Percentiles rank a stretch among this genome's conserved stretches.
Conservation (phyloP, 1,140 invertebrate species). For the Plectus sambesii region DNA sequence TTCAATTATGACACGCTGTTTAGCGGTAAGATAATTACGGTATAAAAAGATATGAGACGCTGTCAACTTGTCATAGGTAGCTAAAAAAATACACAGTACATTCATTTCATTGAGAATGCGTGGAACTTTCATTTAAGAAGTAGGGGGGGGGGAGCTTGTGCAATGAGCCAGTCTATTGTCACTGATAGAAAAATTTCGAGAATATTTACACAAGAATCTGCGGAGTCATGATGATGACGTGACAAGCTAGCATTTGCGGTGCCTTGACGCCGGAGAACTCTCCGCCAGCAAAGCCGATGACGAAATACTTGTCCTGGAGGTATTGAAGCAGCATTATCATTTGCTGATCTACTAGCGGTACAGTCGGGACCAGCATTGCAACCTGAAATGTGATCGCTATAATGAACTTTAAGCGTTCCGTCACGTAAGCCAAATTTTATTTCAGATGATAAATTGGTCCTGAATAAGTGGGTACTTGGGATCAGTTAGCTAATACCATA, state of each 20-base stretch:
- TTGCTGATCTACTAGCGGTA: constrained; percentile 35
- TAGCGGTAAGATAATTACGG: too few species aligned
- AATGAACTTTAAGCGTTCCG: too few species aligned
- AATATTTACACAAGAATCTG: constrained; percentile 29
- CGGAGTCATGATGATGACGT: constrained; percentile 33
- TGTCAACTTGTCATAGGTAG: not conserved
- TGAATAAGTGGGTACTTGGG: too few species aligned
- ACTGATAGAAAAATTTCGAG: not conserved
- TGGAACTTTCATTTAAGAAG: too few species aligned
- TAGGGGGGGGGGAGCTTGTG: too few species aligned
- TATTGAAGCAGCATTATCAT: constrained; percentile 13
- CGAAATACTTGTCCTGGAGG: constrained; percentile 6
- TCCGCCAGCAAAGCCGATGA: constrained; percentile 20
- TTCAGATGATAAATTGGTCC: too few species aligned
- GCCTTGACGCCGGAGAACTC: constrained; percentile 22
- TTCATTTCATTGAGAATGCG: not conserved
- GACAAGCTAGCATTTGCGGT: constrained; percentile 7
- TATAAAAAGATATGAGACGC: too few species aligned
- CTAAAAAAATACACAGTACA: not conserved
- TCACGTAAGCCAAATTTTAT: too few species aligned
- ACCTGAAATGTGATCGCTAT: too few species aligned
- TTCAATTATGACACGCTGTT: not conserved
- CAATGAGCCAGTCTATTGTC: not conserved
- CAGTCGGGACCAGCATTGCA: constrained; percentile 34
- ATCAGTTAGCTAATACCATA: too few species aligned